Percentiles rank a stretch among this genome's conserved stretches.
Conservation (phyloP, 1,140 invertebrate species). For the Diorhabda elongata region DNA sequence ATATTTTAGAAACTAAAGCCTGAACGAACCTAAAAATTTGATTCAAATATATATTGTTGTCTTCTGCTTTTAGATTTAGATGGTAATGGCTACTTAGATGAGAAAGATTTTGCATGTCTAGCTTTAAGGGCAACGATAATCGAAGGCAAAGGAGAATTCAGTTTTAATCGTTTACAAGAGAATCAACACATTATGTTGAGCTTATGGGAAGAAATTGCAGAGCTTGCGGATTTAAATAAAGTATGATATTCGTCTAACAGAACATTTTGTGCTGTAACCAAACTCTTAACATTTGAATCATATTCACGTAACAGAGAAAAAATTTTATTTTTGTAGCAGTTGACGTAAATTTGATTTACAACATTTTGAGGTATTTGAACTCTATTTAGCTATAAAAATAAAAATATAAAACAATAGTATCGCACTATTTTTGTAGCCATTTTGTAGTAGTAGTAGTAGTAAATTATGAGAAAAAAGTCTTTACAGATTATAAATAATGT, state of each 20-base stretch:
- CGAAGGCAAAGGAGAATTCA: slow-evolving; percentile 77
- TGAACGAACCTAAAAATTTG: neutral
- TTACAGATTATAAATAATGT: too few relatives aligned
- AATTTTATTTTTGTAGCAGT: too few relatives aligned
- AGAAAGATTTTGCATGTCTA: slow-evolving; percentile 77
- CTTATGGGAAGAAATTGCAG: slow-evolving; percentile 78
- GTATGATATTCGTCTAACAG: slow-evolving; percentile 46
- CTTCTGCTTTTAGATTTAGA: slow-evolving; percentile 65
- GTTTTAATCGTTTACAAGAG: slow-evolving; percentile 61
- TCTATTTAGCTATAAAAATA: too few relatives aligned
- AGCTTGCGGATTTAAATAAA: slow-evolving; percentile 81
- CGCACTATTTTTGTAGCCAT: too few relatives aligned
- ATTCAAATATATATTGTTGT: neutral
- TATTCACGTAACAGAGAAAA: too few relatives aligned
- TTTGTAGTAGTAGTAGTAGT: too few relatives aligned
- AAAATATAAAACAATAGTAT: too few relatives aligned
- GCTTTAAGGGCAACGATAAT: slow-evolving; percentile 73
- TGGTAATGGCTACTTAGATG: slow-evolving; percentile 75
- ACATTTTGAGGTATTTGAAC: too few relatives aligned
- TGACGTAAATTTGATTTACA: too few relatives aligned
- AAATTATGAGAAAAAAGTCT: too few relatives aligned
- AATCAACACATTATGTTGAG: slow-evolving; percentile 77
- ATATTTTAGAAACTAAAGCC: neutral
- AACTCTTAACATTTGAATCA: too few relatives aligned
- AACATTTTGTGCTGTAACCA: neutral